Evolutionary conservation across 2,797 vertebrate genomes (phyloP).

Genomic region (Amphiprion clarkii): DNA sequence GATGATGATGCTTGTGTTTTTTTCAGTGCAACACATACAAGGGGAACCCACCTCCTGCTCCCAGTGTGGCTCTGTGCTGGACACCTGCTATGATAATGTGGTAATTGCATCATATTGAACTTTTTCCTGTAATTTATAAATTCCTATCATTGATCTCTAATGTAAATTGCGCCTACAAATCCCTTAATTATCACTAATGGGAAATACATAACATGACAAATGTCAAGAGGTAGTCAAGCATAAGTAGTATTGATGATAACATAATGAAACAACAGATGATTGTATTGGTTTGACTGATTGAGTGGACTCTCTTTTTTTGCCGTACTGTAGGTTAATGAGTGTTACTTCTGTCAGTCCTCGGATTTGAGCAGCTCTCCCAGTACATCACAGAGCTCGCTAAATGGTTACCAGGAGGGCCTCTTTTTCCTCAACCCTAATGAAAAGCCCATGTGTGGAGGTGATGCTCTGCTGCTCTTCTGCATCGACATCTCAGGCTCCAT

Average conservation of each 20-base stretch:
- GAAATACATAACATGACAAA: slow-evolving; percentile 7
- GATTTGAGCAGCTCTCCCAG: slow-evolving; percentile 7
- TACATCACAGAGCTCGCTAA: neutral
- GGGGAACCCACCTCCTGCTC: slow-evolving; percentile 74
- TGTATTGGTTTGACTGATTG: neutral
- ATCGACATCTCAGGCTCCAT: slow-evolving; percentile 84
- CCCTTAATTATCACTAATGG: slow-evolving; percentile 2
- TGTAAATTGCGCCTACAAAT: slow-evolving; percentile 13
- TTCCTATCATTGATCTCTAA: slow-evolving; percentile 19
- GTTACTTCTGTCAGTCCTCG: slow-evolving; percentile 76
- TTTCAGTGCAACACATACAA: slow-evolving; percentile 62
- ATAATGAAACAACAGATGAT: slow-evolving; percentile 21
- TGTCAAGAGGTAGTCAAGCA: neutral
- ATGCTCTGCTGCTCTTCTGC: slow-evolving; percentile 80
- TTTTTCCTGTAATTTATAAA: slow-evolving; percentile 1
- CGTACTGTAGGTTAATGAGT: slow-evolving; percentile 66
- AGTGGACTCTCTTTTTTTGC: neutral
- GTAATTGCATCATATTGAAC: slow-evolving; percentile 50
- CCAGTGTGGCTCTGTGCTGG: slow-evolving; percentile 73
- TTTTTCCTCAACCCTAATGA: slow-evolving; percentile 62
- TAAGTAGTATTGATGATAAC: slow-evolving; percentile 13
- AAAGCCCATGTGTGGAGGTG: slow-evolving; percentile 5
- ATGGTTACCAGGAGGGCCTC: slow-evolving; percentile 51
- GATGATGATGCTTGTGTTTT: slow-evolving; percentile 36
- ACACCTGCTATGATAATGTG: slow-evolving; percentile 70